phyloP scores from a whole-genome alignment of 64 coral and sea anemone genomes.

The Acropora tenuis region DNA sequence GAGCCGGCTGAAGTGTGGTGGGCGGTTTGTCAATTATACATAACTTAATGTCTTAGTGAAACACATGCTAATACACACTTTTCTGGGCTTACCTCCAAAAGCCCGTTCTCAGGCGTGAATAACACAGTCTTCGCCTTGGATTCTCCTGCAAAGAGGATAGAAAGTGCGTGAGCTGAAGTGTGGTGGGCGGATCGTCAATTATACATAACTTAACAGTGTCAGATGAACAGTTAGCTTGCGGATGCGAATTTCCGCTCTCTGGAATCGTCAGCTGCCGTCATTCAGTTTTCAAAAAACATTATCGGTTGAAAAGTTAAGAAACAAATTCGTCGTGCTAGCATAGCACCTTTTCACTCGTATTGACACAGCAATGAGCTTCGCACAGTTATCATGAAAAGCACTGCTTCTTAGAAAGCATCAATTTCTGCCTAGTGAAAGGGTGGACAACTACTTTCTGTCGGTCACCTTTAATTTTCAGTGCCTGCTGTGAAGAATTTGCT shows the following conservation, averaged over 20 bases:
- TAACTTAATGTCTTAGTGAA: neutral
- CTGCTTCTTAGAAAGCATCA: neutral
- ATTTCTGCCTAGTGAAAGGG: neutral
- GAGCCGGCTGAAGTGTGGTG: too few species aligned
- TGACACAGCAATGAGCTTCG: too few species aligned
- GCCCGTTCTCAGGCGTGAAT: neutral
- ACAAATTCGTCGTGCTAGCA: neutral
- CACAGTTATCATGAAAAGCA: neutral
- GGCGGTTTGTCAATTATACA: too few species aligned
- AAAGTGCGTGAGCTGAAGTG: neutral
- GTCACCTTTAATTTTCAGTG: constrained; percentile 16
- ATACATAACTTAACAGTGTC: neutral
- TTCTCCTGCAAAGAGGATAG: neutral
- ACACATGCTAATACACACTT: neutral
- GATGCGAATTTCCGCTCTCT: constrained; percentile 10
- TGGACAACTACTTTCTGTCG: neutral
- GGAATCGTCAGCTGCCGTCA: neutral
- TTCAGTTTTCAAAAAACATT: neutral
- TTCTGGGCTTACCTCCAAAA: neutral
- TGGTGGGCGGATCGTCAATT: neutral
- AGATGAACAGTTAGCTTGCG: neutral
- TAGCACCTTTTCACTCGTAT: neutral
- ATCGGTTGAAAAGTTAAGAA: neutral
- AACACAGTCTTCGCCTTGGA: neutral
- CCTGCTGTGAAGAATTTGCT: constrained; percentile 50